phyloP scores from a whole-genome alignment of 2,797 vertebrate species.

The Gambusia yucatana region DNA sequence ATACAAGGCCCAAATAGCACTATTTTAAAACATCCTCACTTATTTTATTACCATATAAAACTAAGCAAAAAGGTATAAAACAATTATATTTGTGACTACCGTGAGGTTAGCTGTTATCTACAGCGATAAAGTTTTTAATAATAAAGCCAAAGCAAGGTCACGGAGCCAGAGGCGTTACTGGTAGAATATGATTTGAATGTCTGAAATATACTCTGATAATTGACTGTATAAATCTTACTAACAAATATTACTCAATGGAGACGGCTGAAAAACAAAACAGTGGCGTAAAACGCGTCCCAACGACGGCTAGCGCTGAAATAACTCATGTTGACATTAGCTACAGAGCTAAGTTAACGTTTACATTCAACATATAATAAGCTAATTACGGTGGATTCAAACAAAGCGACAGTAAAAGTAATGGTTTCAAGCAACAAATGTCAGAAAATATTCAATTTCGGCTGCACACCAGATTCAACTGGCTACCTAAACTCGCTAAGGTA shows the following conservation, averaged over 20 bases:
- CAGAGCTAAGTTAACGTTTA: conserved; percentile 15
- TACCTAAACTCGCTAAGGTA: conserved; percentile 37
- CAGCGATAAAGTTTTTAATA: conserved; percentile 12
- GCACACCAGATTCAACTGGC: conserved; percentile 20
- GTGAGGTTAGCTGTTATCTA: background rate
- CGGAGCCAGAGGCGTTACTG: background rate
- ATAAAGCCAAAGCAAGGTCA: conserved; percentile 32
- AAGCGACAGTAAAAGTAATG: background rate
- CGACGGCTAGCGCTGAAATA: conserved; percentile 28
- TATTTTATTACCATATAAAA: background rate
- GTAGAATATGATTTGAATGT: background rate
- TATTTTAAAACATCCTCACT: background rate
- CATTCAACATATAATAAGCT: conserved; percentile 7
- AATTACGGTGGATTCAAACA: background rate
- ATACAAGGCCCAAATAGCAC: background rate
- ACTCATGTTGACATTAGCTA: conserved; percentile 42
- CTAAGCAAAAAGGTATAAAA: background rate
- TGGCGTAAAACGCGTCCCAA: background rate
- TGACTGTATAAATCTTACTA: background rate
- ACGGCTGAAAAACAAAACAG: background rate
- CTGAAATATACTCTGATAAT: background rate
- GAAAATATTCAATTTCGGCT: conserved; percentile 15
- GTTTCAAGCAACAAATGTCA: background rate
- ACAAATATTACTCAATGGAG: no score
- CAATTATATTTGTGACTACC: background rate